A percentile compares a stretch with the other conserved stretches of the same genome.
Conservation (phyloP, 1,140 invertebrate genomes). For the Tribolium madens region DNA sequence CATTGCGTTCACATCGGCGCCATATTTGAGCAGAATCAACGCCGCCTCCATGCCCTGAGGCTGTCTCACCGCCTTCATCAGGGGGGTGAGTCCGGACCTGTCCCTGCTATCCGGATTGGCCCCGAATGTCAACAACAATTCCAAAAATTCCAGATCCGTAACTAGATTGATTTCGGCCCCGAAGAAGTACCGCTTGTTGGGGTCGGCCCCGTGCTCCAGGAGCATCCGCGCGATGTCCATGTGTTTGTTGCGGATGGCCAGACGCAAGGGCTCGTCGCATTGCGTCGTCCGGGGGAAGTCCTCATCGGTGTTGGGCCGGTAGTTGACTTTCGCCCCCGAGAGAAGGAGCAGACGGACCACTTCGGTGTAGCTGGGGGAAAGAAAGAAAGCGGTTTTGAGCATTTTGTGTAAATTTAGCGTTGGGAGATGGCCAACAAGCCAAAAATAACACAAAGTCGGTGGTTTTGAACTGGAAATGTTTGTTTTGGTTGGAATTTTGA, state of each 20-base stretch:
- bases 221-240: conserved; percentile 78
- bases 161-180: conserved; percentile 91
- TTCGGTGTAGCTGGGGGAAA: conserved; percentile 72
- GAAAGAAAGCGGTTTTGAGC: no score
- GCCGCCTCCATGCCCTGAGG: conserved; percentile 84
- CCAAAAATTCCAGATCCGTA: conserved; percentile 84
- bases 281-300: conserved; percentile 78
- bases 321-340: conserved; percentile 84
- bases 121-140: conserved; percentile 85
- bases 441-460: no score
- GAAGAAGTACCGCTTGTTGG: conserved; percentile 88
- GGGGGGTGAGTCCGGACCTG: conserved; percentile 83
- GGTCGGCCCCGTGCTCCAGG: conserved; percentile 79
- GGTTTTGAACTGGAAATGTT: no score
- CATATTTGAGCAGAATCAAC: conserved; percentile 80
- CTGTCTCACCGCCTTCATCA: conserved; percentile 88
- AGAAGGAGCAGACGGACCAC: conserved; percentile 81
- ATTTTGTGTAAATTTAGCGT: no score
- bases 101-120: conserved; percentile 89
- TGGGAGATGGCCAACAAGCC: no score
- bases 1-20: conserved; percentile 86
- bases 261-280: conserved; percentile 83
- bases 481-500: no score
- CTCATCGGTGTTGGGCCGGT: conserved; percentile 76
- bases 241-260: conserved; percentile 89